Evolutionary conservation across 2,113 vertebrate genomes (phyloP).

Genomic region (Argyrosomus japonicus): DNA sequence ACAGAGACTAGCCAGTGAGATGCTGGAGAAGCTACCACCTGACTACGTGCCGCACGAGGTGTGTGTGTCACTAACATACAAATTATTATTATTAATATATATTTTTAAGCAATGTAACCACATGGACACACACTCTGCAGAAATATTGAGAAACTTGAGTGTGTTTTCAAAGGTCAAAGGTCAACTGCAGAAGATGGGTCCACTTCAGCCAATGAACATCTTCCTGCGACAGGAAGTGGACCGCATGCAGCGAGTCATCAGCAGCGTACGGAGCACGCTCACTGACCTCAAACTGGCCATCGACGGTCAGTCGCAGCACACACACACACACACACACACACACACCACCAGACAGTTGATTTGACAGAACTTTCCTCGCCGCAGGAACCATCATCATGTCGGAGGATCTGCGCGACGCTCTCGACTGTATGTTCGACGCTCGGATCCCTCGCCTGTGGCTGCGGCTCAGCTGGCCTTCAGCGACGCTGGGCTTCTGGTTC

Average conservation of each 20-base stretch:
- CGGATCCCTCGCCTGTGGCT: constrained; percentile 86
- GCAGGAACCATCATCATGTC: constrained; percentile 90
- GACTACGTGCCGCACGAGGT: constrained; percentile 88
- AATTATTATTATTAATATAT: no score
- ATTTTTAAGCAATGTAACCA: not conserved
- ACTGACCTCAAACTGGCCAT: constrained; percentile 88
- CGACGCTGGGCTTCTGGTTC: constrained; percentile 91
- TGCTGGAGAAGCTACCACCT: constrained; percentile 89
- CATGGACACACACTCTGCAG: not conserved
- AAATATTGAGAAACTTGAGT: not conserved
- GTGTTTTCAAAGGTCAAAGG: constrained; percentile 81
- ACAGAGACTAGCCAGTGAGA: constrained; percentile 84
- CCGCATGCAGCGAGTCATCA: constrained; percentile 87
- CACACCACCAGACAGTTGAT: not conserved
- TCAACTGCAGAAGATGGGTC: constrained; percentile 87
- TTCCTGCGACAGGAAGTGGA: constrained; percentile 89
- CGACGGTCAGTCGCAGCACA: constrained; percentile 78
- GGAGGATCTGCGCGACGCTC: constrained; percentile 87
- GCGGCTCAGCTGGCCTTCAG: constrained; percentile 87
- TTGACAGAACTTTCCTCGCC: accelerated
- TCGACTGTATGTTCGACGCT: constrained; percentile 88
- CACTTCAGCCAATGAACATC: constrained; percentile 87
- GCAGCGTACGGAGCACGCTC: constrained; percentile 84
- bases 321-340: constrained; percentile 14
- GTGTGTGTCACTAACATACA: no score